Conservation (phyloP, 2,888 invertebrate genomes). For the Coelopa pilipes region DNA sequence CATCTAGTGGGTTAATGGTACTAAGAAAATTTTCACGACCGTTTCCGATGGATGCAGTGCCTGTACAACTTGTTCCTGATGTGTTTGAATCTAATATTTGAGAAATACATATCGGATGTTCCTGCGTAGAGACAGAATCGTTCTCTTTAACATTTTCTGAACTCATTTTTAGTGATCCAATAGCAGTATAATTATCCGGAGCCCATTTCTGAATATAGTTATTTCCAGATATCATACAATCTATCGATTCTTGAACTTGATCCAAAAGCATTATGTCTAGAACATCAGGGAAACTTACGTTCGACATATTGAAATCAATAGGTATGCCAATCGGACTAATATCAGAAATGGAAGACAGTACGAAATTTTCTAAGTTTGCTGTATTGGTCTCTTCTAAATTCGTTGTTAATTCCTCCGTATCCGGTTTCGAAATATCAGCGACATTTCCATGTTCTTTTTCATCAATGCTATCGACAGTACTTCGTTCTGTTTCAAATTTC, state of each 20-base stretch:
- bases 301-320: constrained; percentile 26
- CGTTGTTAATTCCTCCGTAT: constrained; percentile 18
- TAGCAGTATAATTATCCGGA: constrained; percentile 16
- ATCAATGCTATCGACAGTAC: not conserved
- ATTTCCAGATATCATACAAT: constrained; percentile 36
- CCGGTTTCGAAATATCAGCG: not conserved
- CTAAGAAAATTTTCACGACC: constrained; percentile 24
- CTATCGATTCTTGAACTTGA: constrained; percentile 31
- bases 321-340: constrained; percentile 33
- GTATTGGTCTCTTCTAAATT: constrained; percentile 29
- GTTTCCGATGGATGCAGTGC: constrained; percentile 2
- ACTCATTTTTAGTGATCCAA: not conserved
- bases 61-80: not conserved
- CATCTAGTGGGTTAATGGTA: constrained; percentile 27
- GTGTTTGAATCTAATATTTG: constrained; percentile 15
- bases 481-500: not conserved
- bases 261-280: constrained; percentile 32
- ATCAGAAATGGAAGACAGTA: constrained; percentile 10
- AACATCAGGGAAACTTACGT: constrained; percentile 31
- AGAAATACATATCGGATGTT: constrained; percentile 15
- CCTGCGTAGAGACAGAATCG: not conserved
- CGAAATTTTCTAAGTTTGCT: constrained; percentile 13
- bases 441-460: constrained; percentile 1
- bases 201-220: constrained; percentile 32
- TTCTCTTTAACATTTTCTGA: not conserved